These are phyloP conservation scores for Acholoe squamosa DNA, from an alignment of 2,888 invertebrate genomes.

Conservation along the genomic window DNA sequence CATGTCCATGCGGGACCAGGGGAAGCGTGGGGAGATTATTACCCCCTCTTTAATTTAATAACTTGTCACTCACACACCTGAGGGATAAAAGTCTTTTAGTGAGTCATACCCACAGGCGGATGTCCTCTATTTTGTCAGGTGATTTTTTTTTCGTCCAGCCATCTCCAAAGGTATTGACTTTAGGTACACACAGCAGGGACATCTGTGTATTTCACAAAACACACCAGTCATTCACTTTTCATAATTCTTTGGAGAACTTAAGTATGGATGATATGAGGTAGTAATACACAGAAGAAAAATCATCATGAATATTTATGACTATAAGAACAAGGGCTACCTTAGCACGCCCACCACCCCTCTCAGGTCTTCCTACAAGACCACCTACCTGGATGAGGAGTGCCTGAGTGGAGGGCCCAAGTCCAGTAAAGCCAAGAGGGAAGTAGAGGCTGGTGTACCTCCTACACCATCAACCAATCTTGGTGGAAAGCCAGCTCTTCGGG, in stretches of 20 bases:
- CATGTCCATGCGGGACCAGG: not conserved
- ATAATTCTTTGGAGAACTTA: no score
- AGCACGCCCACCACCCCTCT: constrained; percentile 25
- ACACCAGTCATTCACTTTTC: no score
- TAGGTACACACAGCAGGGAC: no score
- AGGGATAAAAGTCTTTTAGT: not conserved
- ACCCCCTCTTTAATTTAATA: constrained; percentile 7
- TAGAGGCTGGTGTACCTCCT: not conserved
- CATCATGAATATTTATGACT: constrained; percentile 49
- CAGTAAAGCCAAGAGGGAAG: not conserved
- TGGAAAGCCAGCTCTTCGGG: not conserved
- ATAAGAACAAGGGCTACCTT: constrained; percentile 29
- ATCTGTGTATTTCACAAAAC: no score
- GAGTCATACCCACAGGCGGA: not conserved
- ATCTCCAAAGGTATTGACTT: no score
- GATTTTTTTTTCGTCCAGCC: not conserved
- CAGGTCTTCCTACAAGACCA: constrained; percentile 22
- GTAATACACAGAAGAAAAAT: not conserved
- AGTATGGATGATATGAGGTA: no score
- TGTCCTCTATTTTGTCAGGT: not conserved
- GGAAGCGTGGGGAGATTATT: not conserved
- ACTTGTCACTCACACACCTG: not conserved
- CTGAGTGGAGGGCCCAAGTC: not conserved
- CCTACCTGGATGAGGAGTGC: constrained; percentile 48
- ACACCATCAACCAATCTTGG: not conserved